Base-by-base conservation (phyloP, 2,113 vertebrate species). In the Amphiprion percula region DNA sequence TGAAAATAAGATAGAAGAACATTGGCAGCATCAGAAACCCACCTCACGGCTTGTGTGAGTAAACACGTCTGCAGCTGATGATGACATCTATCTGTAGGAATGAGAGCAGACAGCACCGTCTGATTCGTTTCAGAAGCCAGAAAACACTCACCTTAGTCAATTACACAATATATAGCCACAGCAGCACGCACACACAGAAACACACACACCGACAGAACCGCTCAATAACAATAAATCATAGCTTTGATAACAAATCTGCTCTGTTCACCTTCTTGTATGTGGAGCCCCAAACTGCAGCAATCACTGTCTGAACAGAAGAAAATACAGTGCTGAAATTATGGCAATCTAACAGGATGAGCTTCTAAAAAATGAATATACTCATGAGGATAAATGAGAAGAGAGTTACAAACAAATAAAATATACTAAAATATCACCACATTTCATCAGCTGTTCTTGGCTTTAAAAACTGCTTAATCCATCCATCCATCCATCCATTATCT, bases 161-260 rank as follows among this genome's bases (percentile, higher is more conserved):
- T 88, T 70, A 80, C 54, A 73, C 8, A 44, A 44, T 44, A 44
- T 44, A 62, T 4, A 26, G 10, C 65, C 26, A 79, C 50, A 46
- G 3, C 52, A 6, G 64, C n/a, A 39, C 30, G 37, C 52, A 52
- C 50, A 65, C 12, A 1, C 26, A 54, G 58, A 2, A 8, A 37
- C 33, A 37, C 33, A 68, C 16, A 46, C 24, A 44, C 52, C 47
- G 46, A 65, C 10, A 4, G 39, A 59, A 30, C 21, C 16, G 39
- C 64, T 87, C 60, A 64, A 77, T 73, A 85, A 16, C 69, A 81
- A 84, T 82, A 70, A 28, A 74, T 80, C 62, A 63, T 15, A 65
- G 63, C 26, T 61, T 44, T 80, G 44, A 74, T 68, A 69, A 75
- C 59, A 67, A 62, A 82, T 74, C 28, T 72, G 37, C 23, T 53